Evolutionary conservation across 1,140 invertebrate genomes (phyloP), one percentile per base, ranked within the genome.

Genomic region (Drosophila sturtevanti): DNA sequence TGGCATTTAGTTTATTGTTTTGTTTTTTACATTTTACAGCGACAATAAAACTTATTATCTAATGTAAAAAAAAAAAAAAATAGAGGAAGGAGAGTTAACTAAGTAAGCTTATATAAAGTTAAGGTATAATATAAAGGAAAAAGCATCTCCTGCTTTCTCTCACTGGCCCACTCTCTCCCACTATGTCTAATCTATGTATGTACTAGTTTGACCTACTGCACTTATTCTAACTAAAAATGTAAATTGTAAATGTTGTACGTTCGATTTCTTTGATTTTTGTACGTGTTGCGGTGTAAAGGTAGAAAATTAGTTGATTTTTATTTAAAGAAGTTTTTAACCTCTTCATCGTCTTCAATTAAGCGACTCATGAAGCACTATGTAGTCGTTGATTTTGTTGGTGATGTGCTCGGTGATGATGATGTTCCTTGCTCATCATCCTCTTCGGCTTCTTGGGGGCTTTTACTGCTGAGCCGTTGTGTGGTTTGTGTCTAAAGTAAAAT

Each of bases 321-420:
- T 55, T 81, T 69, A 27, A 75, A 75, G 68, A 87, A 87, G 82
- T 82, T 87, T 87, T 66, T 56, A 87, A 87, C 82, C 82, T 87
- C 38, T 27, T 71, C 79, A 41, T 52, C 21, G 38, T 31, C 12
- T 56, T 38, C 22, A 37, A 22, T 24, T 4, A 24, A 24, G 1
- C 4, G 4, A 24, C 4, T 2, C 38, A 3, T 16, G 14, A 4
- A 16, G 56, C 56, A 44, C 66, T 48, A 61, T 16, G 37, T 9
- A 21, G 11, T 14, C 6, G 16, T 14, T 21, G 10, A 44, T 37
- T 34, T 54, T 58, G 37, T 65, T 63, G 22, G 44, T 59, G 62
- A 54, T 41, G 41, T 18, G 41, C 14, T 44, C 41, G 41, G 16
- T 41, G 14, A 14, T 41, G 14, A 21, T 44, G 41, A 18, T 48